These are phyloP conservation scores for Chamaea fasciata DNA, from an alignment of 2,113 vertebrate species.

Conservation along the genomic window DNA sequence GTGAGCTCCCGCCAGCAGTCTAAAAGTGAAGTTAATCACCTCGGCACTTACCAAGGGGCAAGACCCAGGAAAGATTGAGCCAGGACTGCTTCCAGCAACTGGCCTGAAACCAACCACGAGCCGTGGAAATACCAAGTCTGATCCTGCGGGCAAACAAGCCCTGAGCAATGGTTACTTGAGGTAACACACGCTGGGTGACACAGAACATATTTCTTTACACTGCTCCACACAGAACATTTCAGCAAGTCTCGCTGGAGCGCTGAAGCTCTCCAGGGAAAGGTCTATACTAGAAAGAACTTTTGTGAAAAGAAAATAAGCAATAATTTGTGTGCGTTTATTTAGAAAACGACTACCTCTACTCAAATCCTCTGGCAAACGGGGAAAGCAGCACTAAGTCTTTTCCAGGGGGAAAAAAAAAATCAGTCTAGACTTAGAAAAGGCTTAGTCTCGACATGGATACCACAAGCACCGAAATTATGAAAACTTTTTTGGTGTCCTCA, in stretches of 20 bases:
- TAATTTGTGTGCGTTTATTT: neutral
- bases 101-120: neutral
- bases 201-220: rapidly evolving
- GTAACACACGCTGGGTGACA: neutral
- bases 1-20: neutral
- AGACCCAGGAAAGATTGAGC: neutral
- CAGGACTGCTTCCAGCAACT: neutral
- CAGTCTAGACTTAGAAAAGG: neutral
- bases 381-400: neutral
- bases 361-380: neutral
- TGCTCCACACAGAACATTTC: neutral
- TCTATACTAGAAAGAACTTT: neutral
- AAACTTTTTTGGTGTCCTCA: neutral
- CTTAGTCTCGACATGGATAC: neutral
- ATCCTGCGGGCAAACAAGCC: neutral
- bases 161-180: neutral
- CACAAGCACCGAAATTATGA: neutral
- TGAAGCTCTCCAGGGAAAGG: neutral
- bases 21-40: conserved; percentile 53
- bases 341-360: neutral
- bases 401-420: neutral
- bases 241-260: neutral
- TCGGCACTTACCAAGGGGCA: neutral
- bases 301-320: neutral
- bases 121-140: neutral